Evolutionary conservation across 2,113 vertebrate species (phyloP).

Genomic region (Rhynchomys soricoides): DNA sequence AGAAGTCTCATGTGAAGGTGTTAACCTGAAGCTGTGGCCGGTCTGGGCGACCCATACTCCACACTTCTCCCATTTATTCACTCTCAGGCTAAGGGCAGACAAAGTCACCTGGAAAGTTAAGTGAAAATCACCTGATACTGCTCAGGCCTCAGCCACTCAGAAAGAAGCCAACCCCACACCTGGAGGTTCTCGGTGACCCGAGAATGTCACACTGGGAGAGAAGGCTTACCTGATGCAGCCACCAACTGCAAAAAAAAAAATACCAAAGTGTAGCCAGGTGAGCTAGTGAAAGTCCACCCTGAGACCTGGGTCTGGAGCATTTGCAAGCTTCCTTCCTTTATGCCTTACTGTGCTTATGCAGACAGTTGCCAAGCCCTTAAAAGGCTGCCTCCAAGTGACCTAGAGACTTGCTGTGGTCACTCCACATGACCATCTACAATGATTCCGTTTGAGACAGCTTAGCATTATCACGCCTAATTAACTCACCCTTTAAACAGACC

Average conservation of each 20-base stretch:
- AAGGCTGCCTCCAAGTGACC: not conserved
- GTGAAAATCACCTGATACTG: fast-evolving
- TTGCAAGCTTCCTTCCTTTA: not conserved
- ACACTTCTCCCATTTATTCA: not conserved
- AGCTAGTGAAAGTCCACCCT: not conserved
- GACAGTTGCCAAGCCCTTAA: not conserved
- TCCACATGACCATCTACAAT: not conserved
- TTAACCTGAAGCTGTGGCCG: not conserved
- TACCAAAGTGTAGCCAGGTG: not conserved
- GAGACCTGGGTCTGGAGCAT: not conserved
- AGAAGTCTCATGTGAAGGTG: not conserved
- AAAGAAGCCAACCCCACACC: not conserved
- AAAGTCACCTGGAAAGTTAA: not conserved
- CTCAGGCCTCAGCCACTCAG: not conserved
- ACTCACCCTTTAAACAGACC: not conserved
- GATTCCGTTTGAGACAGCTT: not conserved
- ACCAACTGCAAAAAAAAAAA: not conserved
- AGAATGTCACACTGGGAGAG: not conserved
- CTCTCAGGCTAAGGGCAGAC: not conserved
- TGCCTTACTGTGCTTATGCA: not conserved
- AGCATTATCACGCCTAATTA: not conserved
- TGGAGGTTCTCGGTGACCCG: not conserved
- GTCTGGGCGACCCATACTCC: not conserved
- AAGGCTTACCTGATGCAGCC: not conserved
- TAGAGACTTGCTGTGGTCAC: not conserved